Evolutionary conservation across 2,113 vertebrate species (phyloP).

Genomic region (Psittacula cyanocephala): DNA sequence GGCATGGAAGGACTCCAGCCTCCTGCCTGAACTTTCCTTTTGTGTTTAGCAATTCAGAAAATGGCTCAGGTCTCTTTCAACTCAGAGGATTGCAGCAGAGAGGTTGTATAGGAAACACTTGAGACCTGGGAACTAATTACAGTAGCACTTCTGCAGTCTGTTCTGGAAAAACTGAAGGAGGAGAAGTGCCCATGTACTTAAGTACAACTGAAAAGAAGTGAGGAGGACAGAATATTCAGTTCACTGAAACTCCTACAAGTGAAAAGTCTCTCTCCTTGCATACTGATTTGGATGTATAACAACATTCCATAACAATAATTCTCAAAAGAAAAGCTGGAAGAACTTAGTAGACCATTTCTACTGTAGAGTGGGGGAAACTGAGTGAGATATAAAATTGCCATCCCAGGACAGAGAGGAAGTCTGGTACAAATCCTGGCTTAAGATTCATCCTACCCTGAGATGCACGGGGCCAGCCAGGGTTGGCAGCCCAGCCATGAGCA

Average conservation of each 20-base stretch:
- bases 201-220: background rate
- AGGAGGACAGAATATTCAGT: background rate
- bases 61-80: background rate
- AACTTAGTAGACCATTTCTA: background rate
- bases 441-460: background rate
- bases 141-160: background rate
- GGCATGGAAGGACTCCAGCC: background rate
- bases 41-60: background rate
- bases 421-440: background rate
- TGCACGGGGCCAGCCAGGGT: fast-evolving
- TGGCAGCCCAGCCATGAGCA: background rate
- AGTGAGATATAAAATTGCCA: background rate
- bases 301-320: background rate
- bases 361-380: background rate
- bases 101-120: background rate
- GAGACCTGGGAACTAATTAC: background rate
- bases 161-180: background rate
- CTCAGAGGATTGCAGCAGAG: fast-evolving
- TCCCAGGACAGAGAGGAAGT: background rate
- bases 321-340: background rate
- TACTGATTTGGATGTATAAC: background rate
- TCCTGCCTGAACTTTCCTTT: background rate
- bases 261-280: background rate
- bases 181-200: background rate
- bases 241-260: background rate